These are phyloP conservation scores for Erpobdella octoculata DNA, from an alignment of 2,888 invertebrate genomes.

Conservation along the genomic window DNA sequence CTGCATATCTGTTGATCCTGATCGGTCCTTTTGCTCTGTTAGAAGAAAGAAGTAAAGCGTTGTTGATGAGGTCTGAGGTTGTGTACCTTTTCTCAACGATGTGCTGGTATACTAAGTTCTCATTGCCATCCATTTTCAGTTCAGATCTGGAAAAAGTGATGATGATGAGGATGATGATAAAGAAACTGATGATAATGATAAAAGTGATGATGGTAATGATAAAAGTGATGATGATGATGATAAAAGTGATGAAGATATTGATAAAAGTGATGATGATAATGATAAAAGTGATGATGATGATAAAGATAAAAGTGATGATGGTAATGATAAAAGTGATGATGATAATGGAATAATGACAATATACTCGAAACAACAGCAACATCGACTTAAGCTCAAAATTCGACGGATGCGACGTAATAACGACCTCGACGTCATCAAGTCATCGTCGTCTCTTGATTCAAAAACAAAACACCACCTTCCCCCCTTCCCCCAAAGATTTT, in stretches of 20 bases:
- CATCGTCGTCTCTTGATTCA: no score
- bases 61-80: not conserved
- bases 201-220: conserved; percentile 6
- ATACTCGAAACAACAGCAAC: not conserved
- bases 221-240: conserved; percentile 40
- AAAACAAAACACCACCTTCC: no score
- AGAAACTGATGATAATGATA: not conserved
- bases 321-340: not conserved
- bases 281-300: no score
- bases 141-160: not conserved
- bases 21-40: not conserved
- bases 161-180: not conserved
- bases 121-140: not conserved
- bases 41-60: not conserved
- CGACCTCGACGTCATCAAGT: no score
- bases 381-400: no score
- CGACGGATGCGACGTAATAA: no score
- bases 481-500: no score
- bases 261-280: conserved; percentile 24
- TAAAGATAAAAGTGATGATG: not conserved
- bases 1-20: conserved; percentile 1
- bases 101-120: not conserved
- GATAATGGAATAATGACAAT: not conserved
- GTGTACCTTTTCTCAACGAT: not conserved
- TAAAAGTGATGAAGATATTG: conserved; percentile 35